These are phyloP conservation scores for Latrodectus hesperus DNA, from an alignment of 2,888 invertebrate species.

Conservation along the genomic window DNA sequence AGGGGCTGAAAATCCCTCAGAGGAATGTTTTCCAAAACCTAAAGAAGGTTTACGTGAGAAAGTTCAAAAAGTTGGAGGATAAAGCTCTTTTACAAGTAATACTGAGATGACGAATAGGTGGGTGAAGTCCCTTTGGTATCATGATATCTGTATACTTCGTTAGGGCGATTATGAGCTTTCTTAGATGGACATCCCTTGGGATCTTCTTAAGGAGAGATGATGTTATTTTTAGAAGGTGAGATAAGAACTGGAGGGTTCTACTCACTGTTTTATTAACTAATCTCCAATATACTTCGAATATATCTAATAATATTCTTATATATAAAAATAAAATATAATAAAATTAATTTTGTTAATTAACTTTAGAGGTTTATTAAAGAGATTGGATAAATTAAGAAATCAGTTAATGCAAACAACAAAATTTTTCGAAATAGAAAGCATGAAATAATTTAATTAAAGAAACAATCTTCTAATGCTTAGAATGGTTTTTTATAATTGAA, in stretches of 20 bases:
- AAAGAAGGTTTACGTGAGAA: slow-evolving; percentile 9
- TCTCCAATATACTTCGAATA: too few relatives aligned
- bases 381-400: too few relatives aligned
- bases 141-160: slow-evolving; percentile 32
- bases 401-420: too few relatives aligned
- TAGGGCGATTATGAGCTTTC: slow-evolving; percentile 52
- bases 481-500: too few relatives aligned
- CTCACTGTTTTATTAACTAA: too few relatives aligned
- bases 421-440: too few relatives aligned
- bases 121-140: not conserved
- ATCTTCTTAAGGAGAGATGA: slow-evolving; percentile 1
- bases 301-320: too few relatives aligned
- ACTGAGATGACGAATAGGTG: slow-evolving; percentile 4
- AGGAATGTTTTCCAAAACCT: not conserved
- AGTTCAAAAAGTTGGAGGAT: slow-evolving; percentile 2
- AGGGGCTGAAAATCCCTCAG: slow-evolving; percentile 8
- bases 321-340: too few relatives aligned
- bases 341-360: too few relatives aligned
- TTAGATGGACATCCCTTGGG: slow-evolving; percentile 11
- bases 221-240: slow-evolving; percentile 34
- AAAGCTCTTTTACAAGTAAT: not conserved
- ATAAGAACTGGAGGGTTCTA: not conserved
- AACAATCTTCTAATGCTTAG: too few relatives aligned
- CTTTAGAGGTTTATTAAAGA: too few relatives aligned
- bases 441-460: too few relatives aligned